These are phyloP conservation scores for Lasiurus cinereus DNA, from an alignment of 2,113 vertebrate genomes.

Conservation along the genomic window DNA sequence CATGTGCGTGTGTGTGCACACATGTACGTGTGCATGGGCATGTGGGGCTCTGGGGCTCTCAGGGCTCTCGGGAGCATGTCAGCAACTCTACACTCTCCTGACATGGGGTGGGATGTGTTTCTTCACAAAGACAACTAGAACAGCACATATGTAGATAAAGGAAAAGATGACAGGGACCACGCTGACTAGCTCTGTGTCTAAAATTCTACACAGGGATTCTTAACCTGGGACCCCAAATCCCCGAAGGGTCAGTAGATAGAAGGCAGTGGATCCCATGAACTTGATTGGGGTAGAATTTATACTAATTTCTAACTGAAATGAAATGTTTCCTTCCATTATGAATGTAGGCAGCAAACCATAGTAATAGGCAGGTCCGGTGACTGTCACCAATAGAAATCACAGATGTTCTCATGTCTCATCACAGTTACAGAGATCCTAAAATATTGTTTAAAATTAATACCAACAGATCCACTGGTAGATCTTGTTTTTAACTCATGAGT, in stretches of 20 bases:
- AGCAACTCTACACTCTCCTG: background rate
- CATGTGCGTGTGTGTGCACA: background rate
- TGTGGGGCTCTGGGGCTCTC: background rate
- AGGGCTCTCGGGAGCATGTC: background rate
- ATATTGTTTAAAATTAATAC: background rate
- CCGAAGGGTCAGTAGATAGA: background rate
- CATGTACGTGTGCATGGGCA: rapidly evolving
- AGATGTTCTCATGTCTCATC: background rate
- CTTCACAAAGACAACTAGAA: background rate
- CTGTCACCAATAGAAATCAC: background rate
- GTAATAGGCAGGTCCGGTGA: background rate
- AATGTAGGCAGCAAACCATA: constrained; percentile 1
- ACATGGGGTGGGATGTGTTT: background rate
- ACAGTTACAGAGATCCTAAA: constrained; percentile 5
- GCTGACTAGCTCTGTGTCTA: background rate
- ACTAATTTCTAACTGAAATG: background rate
- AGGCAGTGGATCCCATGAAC: background rate
- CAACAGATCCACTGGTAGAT: background rate
- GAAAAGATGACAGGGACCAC: background rate
- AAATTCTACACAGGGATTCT: background rate
- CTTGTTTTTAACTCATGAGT: background rate
- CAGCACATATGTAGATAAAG: background rate
- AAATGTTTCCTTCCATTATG: background rate
- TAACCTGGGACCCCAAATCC: background rate
- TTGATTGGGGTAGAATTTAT: background rate